Conservation (phyloP, 53 echinoderm and acorn worm genomes). For the Echinometra lucunter region DNA sequence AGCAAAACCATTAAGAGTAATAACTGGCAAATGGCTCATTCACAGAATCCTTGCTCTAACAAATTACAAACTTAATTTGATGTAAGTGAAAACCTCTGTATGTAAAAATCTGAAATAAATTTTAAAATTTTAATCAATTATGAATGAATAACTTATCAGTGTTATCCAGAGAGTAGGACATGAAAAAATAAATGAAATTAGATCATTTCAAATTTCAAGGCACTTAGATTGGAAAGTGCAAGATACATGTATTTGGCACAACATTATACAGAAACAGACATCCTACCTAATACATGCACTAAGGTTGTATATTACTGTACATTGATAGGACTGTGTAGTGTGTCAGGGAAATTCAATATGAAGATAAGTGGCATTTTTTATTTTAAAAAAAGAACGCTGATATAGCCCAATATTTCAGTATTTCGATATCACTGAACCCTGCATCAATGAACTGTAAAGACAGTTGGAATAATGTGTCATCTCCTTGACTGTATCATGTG, state of each 20-base stretch:
- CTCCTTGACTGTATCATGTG: slow-evolving; percentile 59
- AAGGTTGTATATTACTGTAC: not conserved
- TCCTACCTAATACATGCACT: not conserved
- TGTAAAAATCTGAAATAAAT: not conserved
- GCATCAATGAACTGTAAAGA: not conserved
- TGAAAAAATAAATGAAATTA: not conserved
- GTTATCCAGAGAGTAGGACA: too few species aligned
- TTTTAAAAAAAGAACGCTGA: not conserved
- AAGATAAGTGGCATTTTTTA: too few species aligned
- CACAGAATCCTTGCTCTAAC: not conserved
- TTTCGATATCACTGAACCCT: not conserved
- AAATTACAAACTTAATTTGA: not conserved
- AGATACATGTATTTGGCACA: not conserved
- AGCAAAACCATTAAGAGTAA: too few species aligned
- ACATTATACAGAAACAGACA: too few species aligned
- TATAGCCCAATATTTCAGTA: slow-evolving; percentile 2
- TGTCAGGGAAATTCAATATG: not conserved
- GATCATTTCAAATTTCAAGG: not conserved
- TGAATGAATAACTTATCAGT: not conserved
- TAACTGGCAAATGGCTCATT: too few species aligned
- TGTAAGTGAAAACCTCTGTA: not conserved
- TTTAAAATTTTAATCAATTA: too few species aligned
- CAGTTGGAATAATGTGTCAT: not conserved
- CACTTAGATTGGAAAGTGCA: not conserved
- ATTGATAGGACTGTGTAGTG: not conserved